Evolutionary conservation across 2,888 invertebrate genomes (phyloP).

Genomic region (Lycophotia porphyrea): DNA sequence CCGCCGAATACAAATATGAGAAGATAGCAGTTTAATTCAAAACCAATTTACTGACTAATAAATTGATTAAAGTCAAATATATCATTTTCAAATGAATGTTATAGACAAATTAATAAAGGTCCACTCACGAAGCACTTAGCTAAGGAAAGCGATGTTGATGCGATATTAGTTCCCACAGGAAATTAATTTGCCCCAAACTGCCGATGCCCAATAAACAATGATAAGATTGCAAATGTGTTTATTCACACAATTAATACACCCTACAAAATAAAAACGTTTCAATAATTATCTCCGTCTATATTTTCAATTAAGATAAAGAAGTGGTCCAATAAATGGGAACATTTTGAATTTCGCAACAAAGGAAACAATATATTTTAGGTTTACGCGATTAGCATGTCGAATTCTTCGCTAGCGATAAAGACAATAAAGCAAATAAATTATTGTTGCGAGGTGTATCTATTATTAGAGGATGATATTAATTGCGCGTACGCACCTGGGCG

Average conservation of each 20-base stretch:
- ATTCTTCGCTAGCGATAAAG: conserved; percentile 74
- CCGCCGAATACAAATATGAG: neutral
- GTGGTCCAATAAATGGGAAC: conserved; percentile 72
- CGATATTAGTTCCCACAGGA: conserved; percentile 78
- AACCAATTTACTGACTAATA: conserved; percentile 30
- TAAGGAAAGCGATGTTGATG: conserved; percentile 7
- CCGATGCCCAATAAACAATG: conserved; percentile 75
- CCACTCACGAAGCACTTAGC: conserved; percentile 17
- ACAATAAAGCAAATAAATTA: conserved; percentile 83
- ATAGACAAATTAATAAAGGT: conserved; percentile 10
- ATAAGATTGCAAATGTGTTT: conserved; percentile 81
- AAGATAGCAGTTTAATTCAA: neutral
- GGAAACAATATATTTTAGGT: conserved; percentile 77
- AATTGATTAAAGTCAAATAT: conserved; percentile 14
- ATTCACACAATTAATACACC: conserved; percentile 82
- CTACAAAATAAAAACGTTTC: conserved; percentile 70
- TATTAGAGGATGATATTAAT: conserved; percentile 87
- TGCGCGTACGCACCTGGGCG: conserved; percentile 86
- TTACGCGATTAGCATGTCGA: conserved; percentile 70
- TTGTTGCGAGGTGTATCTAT: conserved; percentile 77
- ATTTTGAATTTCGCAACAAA: conserved; percentile 75
- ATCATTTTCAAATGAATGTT: conserved; percentile 10
- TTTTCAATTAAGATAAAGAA: conserved; percentile 84
- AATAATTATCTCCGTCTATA: conserved; percentile 68
- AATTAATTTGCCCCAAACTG: conserved; percentile 76